Conservation (phyloP, 2,113 vertebrate genomes). For the Syrmaticus mikado region DNA sequence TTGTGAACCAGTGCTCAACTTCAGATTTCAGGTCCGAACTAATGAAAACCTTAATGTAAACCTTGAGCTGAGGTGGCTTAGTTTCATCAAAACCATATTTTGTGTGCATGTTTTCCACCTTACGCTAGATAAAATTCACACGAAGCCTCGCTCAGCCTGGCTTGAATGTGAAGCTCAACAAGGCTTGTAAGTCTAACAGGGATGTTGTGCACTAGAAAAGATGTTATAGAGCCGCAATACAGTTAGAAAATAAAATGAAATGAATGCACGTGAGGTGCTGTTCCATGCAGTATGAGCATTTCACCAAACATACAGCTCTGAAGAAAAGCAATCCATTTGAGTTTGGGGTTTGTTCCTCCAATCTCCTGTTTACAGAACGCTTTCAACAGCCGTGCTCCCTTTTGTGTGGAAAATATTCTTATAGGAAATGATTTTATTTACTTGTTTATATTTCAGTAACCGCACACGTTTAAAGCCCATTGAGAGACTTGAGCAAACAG, state of each 20-base stretch:
- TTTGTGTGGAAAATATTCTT: not conserved
- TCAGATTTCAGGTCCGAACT: not conserved
- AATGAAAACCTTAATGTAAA: constrained; percentile 2
- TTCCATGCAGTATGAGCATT: not conserved
- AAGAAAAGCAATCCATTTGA: not conserved
- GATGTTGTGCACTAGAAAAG: not conserved
- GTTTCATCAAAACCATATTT: constrained; percentile 29
- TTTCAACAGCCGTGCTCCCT: not conserved
- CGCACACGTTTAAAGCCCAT: not conserved
- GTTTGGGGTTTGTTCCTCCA: not conserved
- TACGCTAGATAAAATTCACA: not conserved
- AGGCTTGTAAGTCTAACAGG: not conserved
- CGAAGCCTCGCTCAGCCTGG: not conserved
- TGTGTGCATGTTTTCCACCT: not conserved
- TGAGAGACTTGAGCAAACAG: not conserved
- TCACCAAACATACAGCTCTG: fast-evolving
- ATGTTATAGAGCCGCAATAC: not conserved
- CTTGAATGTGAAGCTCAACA: not conserved
- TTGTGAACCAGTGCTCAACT: not conserved
- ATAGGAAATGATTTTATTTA: constrained; percentile 4
- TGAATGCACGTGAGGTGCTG: not conserved
- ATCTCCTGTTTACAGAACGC: not conserved
- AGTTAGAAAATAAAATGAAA: not conserved
- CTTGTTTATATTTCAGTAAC: not conserved
- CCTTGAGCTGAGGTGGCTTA: not conserved